A percentile compares a stretch with the other conserved stretches of the same genome.
Evolutionary conservation across 64 coral and sea anemone species (phyloP).

Genomic region (Cladopsammia gracilis): DNA sequence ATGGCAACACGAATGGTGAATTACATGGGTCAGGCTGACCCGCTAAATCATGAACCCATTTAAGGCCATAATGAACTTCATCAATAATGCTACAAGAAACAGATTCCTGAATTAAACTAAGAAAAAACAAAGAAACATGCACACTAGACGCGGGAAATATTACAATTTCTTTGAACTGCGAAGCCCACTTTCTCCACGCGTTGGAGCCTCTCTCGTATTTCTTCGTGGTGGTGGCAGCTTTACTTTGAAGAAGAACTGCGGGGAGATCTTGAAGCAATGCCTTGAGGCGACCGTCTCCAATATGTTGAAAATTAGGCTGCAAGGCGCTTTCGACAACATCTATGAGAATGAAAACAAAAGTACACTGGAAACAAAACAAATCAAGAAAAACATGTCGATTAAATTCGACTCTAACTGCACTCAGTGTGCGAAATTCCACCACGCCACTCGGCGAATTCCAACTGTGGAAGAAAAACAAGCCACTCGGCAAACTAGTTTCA

Average conservation of each 20-base stretch:
- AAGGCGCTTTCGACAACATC: no score
- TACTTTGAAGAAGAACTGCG: background rate
- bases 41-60: background rate
- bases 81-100: no score
- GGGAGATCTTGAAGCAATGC: constrained; percentile 2
- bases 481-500: no score
- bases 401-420: no score
- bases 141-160: constrained; percentile 23
- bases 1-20: background rate
- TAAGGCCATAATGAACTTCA: background rate
- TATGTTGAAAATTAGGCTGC: background rate
- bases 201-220: background rate
- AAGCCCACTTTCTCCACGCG: constrained; percentile 10
- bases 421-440: no score
- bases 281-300: background rate
- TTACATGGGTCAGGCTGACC: background rate
- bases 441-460: no score
- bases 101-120: background rate
- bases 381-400: no score
- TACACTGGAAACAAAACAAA: no score
- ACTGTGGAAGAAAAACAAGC: no score
- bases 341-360: no score
- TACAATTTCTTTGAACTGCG: background rate
- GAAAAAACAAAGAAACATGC: constrained; percentile 3
- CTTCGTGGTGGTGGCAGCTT: background rate